Percentiles rank a stretch among this genome's conserved stretches.
phyloP scores from a whole-genome alignment of 2,888 invertebrate species.

The Diarsia dahlii region DNA sequence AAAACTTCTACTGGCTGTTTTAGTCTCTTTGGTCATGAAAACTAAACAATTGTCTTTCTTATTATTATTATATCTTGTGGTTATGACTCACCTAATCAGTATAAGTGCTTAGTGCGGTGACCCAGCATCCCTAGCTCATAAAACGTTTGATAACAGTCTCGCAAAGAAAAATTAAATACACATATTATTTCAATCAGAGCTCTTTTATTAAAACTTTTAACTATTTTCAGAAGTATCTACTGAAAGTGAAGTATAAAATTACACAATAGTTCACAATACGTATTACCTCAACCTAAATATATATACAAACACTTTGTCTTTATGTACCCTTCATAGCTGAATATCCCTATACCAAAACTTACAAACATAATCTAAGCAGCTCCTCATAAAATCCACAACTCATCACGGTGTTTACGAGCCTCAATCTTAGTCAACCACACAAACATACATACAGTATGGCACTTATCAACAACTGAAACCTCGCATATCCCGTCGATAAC shows the following conservation, averaged over 20 bases:
- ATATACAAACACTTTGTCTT: background rate
- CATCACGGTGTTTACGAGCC: conserved; percentile 78
- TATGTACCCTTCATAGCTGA: background rate
- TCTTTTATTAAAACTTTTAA: background rate
- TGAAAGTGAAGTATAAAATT: background rate
- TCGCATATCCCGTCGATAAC: conserved; percentile 72
- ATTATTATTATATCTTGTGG: too few relatives aligned
- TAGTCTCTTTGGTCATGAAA: too few relatives aligned
- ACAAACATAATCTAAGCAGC: conserved; percentile 21
- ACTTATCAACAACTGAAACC: conserved; percentile 82
- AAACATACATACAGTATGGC: conserved; percentile 62
- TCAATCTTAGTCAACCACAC: conserved; percentile 69
- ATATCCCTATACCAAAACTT: conserved; percentile 7
- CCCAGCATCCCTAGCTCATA: too few relatives aligned
- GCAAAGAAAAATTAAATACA: background rate
- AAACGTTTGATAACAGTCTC: background rate
- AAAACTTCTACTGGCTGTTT: too few relatives aligned
- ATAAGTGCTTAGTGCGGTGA: too few relatives aligned
- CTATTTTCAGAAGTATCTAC: background rate
- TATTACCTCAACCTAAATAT: background rate
- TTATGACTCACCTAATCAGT: too few relatives aligned
- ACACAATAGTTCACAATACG: background rate
- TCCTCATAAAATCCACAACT: conserved; percentile 65
- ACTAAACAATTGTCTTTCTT: too few relatives aligned
- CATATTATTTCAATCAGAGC: background rate